These are phyloP conservation scores for Neosilurus mollespiculum DNA, from an alignment of 2,797 vertebrate genomes.

Conservation along the genomic window DNA sequence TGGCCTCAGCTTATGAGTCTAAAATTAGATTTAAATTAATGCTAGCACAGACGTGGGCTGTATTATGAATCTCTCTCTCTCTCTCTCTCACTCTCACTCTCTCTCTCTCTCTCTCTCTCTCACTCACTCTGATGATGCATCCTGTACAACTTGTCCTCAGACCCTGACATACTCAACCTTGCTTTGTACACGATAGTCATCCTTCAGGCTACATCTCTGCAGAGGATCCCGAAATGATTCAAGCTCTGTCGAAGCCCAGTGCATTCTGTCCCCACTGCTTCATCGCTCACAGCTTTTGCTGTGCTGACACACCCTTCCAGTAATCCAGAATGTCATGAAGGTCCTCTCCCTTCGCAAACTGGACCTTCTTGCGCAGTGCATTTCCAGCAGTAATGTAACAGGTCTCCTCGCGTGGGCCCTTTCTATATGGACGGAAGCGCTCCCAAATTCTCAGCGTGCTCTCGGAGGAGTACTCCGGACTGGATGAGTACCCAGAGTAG, in stretches of 20 bases:
- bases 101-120: slow-evolving; percentile 30
- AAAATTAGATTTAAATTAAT: slow-evolving; percentile 59
- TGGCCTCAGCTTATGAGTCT: slow-evolving; percentile 57
- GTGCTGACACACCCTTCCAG: slow-evolving; percentile 99
- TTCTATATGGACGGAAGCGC: slow-evolving; percentile 97
- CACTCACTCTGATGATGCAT: slow-evolving; percentile 48
- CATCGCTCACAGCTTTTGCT: slow-evolving; percentile 95
- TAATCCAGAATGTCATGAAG: slow-evolving; percentile 99
- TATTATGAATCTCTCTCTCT: slow-evolving; percentile 39
- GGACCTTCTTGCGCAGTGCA: slow-evolving; percentile 97
- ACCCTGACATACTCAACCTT: slow-evolving; percentile 53
- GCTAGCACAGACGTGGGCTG: slow-evolving; percentile 57
- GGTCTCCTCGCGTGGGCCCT: slow-evolving; percentile 90
- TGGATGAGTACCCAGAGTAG: slow-evolving; percentile 97
- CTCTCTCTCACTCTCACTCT: neutral
- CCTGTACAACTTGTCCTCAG: slow-evolving; percentile 51
- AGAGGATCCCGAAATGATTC: slow-evolving; percentile 32
- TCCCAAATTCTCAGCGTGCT: slow-evolving; percentile 98
- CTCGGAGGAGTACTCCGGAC: slow-evolving; percentile 97
- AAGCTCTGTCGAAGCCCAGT: slow-evolving; percentile 39
- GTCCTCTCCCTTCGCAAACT: slow-evolving; percentile 98
- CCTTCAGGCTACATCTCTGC: slow-evolving; percentile 28
- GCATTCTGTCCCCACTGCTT: slow-evolving; percentile 41
- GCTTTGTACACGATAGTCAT: slow-evolving; percentile 53
- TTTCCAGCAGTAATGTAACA: slow-evolving; percentile 97